phyloP scores from a whole-genome alignment of 1,140 invertebrate genomes.

The Eriocheir sinensis region DNA sequence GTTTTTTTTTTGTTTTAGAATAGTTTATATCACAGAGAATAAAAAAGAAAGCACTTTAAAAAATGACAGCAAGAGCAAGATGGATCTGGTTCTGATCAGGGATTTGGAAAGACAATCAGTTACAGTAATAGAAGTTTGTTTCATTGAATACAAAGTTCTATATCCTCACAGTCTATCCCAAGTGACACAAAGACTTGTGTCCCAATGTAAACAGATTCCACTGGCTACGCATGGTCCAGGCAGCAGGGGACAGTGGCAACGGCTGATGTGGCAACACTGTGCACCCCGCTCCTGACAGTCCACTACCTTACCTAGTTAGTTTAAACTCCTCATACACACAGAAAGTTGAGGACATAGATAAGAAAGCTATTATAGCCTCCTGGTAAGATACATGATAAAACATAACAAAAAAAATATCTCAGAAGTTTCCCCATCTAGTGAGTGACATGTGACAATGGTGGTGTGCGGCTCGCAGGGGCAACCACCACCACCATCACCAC shows the following conservation, averaged over 20 bases:
- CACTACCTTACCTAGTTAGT: slow-evolving; percentile 43
- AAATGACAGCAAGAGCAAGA: slow-evolving; percentile 14
- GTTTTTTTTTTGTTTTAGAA: slow-evolving; percentile 59
- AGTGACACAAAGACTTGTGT: not conserved
- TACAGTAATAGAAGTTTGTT: not conserved
- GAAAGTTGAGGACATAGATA: slow-evolving; percentile 58
- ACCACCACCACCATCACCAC: not conserved
- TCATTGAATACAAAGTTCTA: not conserved
- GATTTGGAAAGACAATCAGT: slow-evolving; percentile 19
- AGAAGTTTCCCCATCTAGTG: slow-evolving; percentile 34
- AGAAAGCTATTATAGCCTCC: slow-evolving; percentile 74
- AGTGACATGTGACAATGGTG: slow-evolving; percentile 29
- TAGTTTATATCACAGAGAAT: slow-evolving; percentile 68
- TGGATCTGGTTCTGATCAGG: slow-evolving; percentile 25
- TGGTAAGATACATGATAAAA: slow-evolving; percentile 50
- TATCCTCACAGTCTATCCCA: not conserved
- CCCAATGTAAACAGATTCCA: not conserved
- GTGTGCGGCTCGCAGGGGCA: not conserved
- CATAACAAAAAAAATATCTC: slow-evolving; percentile 60
- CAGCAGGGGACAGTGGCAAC: not conserved
- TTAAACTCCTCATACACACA: slow-evolving; percentile 45
- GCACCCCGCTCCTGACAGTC: slow-evolving; percentile 15
- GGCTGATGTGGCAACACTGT: slow-evolving; percentile 12
- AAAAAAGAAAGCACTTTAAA: slow-evolving; percentile 54
- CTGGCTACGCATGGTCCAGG: not conserved